phyloP scores from a whole-genome alignment of 2,113 vertebrate species.

The Echinops telfairi region DNA sequence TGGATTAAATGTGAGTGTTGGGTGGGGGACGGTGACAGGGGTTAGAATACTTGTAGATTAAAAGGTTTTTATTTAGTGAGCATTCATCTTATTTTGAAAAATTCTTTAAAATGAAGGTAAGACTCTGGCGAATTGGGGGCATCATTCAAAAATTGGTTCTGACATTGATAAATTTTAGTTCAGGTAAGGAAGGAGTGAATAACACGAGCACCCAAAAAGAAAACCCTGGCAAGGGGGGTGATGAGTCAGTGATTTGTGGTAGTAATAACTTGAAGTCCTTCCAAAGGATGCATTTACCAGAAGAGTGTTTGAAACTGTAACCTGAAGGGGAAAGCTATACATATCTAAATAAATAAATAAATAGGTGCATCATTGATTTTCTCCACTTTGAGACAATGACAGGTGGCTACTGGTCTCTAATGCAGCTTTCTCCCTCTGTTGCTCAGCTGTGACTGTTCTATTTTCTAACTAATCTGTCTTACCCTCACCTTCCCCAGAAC shows the following conservation, averaged over 20 bases:
- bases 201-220: background rate
- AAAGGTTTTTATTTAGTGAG: background rate
- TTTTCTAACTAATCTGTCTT: background rate
- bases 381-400: background rate
- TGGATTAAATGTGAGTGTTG: background rate
- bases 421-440: background rate
- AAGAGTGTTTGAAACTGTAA: slow-evolving; percentile 47
- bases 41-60: background rate
- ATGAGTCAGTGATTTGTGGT: slow-evolving; percentile 45
- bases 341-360: background rate
- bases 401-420: background rate
- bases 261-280: slow-evolving; percentile 58
- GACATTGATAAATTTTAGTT: background rate
- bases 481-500: background rate
- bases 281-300: slow-evolving; percentile 51
- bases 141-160: background rate
- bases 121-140: background rate
- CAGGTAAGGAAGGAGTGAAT: background rate
- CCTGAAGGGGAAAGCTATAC: slow-evolving; percentile 50
- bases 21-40: background rate
- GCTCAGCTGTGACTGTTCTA: background rate
- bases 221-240: background rate
- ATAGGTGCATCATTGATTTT: background rate
- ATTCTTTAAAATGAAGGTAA: slow-evolving; percentile 28
- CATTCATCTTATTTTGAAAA: background rate